Evolutionary conservation across 2,888 invertebrate genomes (phyloP).

Genomic region (Azorinus chamasolen): DNA sequence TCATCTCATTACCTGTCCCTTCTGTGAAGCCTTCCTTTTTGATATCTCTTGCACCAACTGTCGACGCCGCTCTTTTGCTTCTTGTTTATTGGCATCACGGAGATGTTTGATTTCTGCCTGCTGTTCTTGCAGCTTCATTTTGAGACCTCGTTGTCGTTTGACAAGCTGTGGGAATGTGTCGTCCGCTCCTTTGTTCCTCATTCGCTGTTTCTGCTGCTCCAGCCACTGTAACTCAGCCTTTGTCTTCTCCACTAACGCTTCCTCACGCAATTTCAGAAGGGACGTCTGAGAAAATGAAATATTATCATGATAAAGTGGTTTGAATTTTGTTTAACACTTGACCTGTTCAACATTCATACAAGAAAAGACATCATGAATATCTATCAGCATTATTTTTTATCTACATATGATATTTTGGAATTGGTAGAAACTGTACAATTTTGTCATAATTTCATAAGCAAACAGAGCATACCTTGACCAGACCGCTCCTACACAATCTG

Average conservation of each 20-base stretch:
- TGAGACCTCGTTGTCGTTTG: conserved; percentile 90
- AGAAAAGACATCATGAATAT: too few relatives aligned
- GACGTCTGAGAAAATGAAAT: conserved; percentile 87
- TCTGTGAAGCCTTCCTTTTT: conserved; percentile 48
- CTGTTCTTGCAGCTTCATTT: conserved; percentile 88
- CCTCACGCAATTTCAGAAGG: conserved; percentile 90
- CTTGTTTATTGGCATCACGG: conserved; percentile 82
- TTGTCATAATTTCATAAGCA: too few relatives aligned
- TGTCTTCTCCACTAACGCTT: conserved; percentile 90
- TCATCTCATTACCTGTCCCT: conserved; percentile 55
- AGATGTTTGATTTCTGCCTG: conserved; percentile 90
- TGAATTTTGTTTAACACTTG: too few relatives aligned
- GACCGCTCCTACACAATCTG: too few relatives aligned
- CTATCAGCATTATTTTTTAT: too few relatives aligned
- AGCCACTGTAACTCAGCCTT: conserved; percentile 90
- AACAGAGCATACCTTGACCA: too few relatives aligned
- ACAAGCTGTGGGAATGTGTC: conserved; percentile 89
- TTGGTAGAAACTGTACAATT: too few relatives aligned
- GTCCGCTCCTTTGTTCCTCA: conserved; percentile 88
- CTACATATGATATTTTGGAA: too few relatives aligned
- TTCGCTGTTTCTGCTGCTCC: conserved; percentile 89
- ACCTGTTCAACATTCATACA: too few relatives aligned
- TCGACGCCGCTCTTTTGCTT: conserved; percentile 81
- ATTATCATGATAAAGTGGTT: neutral
- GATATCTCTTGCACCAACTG: conserved; percentile 84